Percentiles rank a stretch among this genome's conserved stretches.
Evolutionary conservation across 2,888 invertebrate genomes (phyloP).

Genomic region (Axea sp.): DNA sequence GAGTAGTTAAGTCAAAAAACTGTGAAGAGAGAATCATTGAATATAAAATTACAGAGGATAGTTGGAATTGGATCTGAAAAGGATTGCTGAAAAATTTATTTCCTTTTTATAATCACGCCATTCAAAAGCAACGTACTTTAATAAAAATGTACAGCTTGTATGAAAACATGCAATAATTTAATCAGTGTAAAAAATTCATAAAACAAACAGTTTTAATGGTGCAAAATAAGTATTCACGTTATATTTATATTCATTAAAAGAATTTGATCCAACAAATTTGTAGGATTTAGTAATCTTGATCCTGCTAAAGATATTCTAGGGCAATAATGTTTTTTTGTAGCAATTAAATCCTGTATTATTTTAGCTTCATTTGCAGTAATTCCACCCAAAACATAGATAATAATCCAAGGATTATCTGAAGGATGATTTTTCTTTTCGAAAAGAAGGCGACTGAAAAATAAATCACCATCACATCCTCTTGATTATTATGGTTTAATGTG

Average conservation of each 20-base stretch:
- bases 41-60: conserved; percentile 29
- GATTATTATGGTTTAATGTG: too few species aligned
- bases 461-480: too few species aligned
- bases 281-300: conserved; percentile 73
- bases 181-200: too few species aligned
- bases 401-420: conserved; percentile 83
- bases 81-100: too few species aligned
- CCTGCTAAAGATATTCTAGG: conserved; percentile 73
- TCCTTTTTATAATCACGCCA: too few species aligned
- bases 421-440: conserved; percentile 81
- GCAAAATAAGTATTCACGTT: too few species aligned
- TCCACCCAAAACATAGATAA: conserved; percentile 85
- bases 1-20: conserved; percentile 13
- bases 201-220: too few species aligned
- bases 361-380: conserved; percentile 84
- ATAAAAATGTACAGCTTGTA: too few species aligned
- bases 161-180: too few species aligned
- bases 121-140: too few species aligned
- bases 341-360: conserved; percentile 77
- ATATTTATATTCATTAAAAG: conserved; percentile 69
- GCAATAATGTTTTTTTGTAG: conserved; percentile 52
- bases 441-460: conserved; percentile 83
- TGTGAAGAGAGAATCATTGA: conserved; percentile 13
- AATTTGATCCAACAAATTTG: conserved; percentile 72
- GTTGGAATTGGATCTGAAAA: conserved; percentile 30